A percentile compares a stretch with the other conserved stretches of the same genome.
Conservation (phyloP, 2,888 invertebrate genomes). For the Andrena bucephala region DNA sequence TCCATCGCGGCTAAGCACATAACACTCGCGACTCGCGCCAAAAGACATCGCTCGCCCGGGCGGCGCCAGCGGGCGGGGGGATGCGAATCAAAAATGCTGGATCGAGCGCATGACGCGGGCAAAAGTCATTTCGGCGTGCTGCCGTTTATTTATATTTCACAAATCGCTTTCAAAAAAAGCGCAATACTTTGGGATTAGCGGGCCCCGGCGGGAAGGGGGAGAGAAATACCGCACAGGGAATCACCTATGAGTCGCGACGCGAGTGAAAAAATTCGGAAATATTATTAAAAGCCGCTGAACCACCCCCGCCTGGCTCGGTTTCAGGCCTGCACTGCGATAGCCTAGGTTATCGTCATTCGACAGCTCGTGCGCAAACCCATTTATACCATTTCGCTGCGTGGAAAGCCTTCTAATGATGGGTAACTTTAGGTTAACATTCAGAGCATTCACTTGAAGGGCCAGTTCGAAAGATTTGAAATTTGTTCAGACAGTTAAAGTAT, state of each 20-base stretch:
- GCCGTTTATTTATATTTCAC: slow-evolving; percentile 82
- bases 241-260: slow-evolving; percentile 76
- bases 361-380: slow-evolving; percentile 71
- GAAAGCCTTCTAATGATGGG: not conserved
- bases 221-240: slow-evolving; percentile 74
- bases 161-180: slow-evolving; percentile 82
- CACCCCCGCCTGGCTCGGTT: slow-evolving; percentile 51
- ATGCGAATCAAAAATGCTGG: slow-evolving; percentile 49
- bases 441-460: no score
- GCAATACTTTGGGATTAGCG: slow-evolving; percentile 83
- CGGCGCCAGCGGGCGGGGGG: not conserved
- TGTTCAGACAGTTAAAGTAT: no score
- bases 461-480: no score
- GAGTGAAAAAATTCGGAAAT: slow-evolving; percentile 76
- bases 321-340: slow-evolving; percentile 36
- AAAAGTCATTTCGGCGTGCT: slow-evolving; percentile 77
- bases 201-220: slow-evolving; percentile 30
- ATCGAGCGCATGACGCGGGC: slow-evolving; percentile 56
- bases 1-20: slow-evolving; percentile 46
- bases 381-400: not conserved
- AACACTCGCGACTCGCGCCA: slow-evolving; percentile 36
- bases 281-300: slow-evolving; percentile 80
- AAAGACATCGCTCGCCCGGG: slow-evolving; percentile 29
- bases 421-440: not conserved
- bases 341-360: slow-evolving; percentile 76